These are phyloP conservation scores for Clarias macrocephalus DNA, from an alignment of 2,113 vertebrate genomes.

Conservation along the genomic window DNA sequence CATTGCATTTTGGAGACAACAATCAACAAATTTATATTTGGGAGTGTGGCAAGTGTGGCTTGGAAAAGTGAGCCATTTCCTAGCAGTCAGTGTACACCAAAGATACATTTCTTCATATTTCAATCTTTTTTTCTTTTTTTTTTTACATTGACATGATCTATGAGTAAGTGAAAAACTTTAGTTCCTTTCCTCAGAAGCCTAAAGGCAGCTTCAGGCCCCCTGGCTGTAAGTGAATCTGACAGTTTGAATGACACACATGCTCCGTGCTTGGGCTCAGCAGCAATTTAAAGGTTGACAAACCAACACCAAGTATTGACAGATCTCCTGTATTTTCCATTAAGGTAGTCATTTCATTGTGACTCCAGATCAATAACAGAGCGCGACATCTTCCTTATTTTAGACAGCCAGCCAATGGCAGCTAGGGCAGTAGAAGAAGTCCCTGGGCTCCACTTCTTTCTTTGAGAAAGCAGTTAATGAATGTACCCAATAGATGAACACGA, in stretches of 20 bases:
- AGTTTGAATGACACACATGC: slow-evolving; percentile 61
- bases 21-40: background rate
- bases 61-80: background rate
- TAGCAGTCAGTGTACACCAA: background rate
- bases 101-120: background rate
- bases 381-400: slow-evolving; percentile 58
- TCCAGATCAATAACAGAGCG: slow-evolving; percentile 66
- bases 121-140: background rate
- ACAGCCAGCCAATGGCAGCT: slow-evolving; percentile 53
- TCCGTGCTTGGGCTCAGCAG: slow-evolving; percentile 57
- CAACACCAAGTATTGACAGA: slow-evolving; percentile 61
- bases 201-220: slow-evolving; percentile 49
- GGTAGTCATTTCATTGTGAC: slow-evolving; percentile 53
- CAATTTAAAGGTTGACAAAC: slow-evolving; percentile 67
- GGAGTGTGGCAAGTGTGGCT: background rate
- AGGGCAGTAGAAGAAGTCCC: slow-evolving; percentile 10
- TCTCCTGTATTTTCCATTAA: slow-evolving; percentile 60
- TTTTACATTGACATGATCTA: slow-evolving; percentile 2
- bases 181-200: slow-evolving; percentile 50
- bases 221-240: slow-evolving; percentile 61
- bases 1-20: no score
- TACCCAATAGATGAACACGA: slow-evolving; percentile 59
- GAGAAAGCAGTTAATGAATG: slow-evolving; percentile 55
- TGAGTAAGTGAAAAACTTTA: background rate
- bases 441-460: slow-evolving; percentile 43